Percentiles rank a stretch among this genome's conserved stretches.
Conservation (phyloP, 2,888 invertebrate species). For the Oxyteleia sp. region DNA sequence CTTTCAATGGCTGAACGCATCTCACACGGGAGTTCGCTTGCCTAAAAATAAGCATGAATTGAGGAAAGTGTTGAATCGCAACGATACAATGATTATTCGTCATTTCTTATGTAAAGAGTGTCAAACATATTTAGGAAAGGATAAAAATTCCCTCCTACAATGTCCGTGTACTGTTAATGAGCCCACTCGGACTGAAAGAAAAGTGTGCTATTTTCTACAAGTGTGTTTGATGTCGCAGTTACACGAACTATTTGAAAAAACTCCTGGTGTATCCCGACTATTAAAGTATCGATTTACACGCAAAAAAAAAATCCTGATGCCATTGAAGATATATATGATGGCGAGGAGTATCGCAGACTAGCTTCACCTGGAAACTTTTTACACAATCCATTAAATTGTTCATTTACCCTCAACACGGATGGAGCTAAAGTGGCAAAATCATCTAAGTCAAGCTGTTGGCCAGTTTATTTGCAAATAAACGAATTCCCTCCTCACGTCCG, state of each 20-base stretch:
- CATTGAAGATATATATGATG: slow-evolving; percentile 67
- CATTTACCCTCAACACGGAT: slow-evolving; percentile 54
- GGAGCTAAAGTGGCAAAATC: slow-evolving; percentile 47
- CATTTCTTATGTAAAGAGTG: slow-evolving; percentile 13
- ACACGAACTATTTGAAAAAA: slow-evolving; percentile 12
- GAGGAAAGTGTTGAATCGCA: not conserved
- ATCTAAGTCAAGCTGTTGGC: slow-evolving; percentile 50
- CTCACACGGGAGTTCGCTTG: not conserved
- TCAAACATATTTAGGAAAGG: slow-evolving; percentile 9
- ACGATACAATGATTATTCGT: not conserved
- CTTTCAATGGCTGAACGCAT: not conserved
- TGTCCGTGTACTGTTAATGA: slow-evolving; percentile 20
- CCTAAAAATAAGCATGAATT: not conserved
- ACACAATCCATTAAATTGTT: slow-evolving; percentile 42
- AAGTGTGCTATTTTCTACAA: slow-evolving; percentile 13
- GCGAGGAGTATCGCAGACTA: slow-evolving; percentile 45
- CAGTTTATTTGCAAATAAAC: slow-evolving; percentile 65
- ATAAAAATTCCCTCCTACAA: not conserved
- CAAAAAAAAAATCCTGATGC: slow-evolving; percentile 4
- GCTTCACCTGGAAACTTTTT: slow-evolving; percentile 42
- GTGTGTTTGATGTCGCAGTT: slow-evolving; percentile 1
- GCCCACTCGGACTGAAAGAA: not conserved
- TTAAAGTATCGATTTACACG: slow-evolving; percentile 14
- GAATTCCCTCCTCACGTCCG: slow-evolving; percentile 67
- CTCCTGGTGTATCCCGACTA: not conserved